These are phyloP conservation scores for Morone chrysops DNA, from an alignment of 2,113 vertebrate genomes.

Conservation along the genomic window DNA sequence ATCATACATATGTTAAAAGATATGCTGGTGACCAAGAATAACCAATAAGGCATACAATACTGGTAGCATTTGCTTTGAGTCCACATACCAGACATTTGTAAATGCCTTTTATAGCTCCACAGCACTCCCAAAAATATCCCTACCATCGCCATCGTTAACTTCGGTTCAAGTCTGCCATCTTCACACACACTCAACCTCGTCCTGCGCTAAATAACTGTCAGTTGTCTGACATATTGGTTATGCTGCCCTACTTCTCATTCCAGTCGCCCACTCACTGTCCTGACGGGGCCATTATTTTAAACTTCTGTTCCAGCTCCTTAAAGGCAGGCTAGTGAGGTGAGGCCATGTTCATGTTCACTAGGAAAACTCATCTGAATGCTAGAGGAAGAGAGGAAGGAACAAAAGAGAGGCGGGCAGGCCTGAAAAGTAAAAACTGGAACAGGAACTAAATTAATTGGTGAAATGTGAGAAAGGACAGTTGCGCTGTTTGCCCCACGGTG, in stretches of 20 bases:
- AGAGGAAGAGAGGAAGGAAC: not conserved
- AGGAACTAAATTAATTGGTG: not conserved
- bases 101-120: conserved; percentile 49
- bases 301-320: conserved; percentile 16
- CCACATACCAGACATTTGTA: conserved; percentile 47
- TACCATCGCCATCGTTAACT: conserved; percentile 43
- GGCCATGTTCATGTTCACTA: not conserved
- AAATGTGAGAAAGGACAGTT: conserved; percentile 9
- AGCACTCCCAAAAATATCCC: conserved; percentile 58
- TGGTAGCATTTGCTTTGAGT: conserved; percentile 44
- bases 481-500: not conserved
- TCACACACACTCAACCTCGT: conserved; percentile 24
- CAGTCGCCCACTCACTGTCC: conserved; percentile 14
- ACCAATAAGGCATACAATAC: conserved; percentile 31
- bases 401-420: not conserved
- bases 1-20: conserved; percentile 27
- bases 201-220: conserved; percentile 35
- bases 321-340: not conserved
- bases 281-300: conserved; percentile 21
- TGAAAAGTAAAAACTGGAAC: not conserved
- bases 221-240: conserved; percentile 33
- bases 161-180: conserved; percentile 35
- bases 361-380: not conserved
- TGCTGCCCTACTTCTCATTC: conserved; percentile 30
- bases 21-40: conserved; percentile 44